A percentile compares a stretch with the other conserved stretches of the same genome.
Evolutionary conservation across 1,140 invertebrate species (phyloP).

Genomic region (Calliphora vicina): DNA sequence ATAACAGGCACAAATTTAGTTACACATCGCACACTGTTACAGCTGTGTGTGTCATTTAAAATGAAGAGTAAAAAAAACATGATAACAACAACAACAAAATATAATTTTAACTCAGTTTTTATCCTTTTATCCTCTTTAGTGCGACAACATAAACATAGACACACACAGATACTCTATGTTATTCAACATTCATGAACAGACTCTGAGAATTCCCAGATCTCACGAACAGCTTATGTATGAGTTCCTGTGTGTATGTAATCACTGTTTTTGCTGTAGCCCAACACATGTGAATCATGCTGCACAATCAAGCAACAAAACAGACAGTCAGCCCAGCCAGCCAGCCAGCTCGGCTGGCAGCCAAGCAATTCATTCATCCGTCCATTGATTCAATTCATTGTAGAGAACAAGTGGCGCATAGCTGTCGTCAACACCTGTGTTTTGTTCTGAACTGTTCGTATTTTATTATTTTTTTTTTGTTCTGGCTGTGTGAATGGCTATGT

Average conservation of each 20-base stretch:
- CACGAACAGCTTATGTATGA: no score
- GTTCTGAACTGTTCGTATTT: neutral
- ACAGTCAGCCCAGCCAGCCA: neutral
- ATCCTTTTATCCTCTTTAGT: neutral
- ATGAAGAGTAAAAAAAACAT: no score
- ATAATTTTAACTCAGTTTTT: neutral
- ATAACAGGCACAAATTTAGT: no score
- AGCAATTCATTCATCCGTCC: conserved; percentile 4
- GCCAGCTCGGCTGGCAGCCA: neutral
- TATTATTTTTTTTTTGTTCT: neutral
- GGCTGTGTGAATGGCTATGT: neutral
- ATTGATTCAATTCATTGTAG: conserved; percentile 20
- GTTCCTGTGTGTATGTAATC: neutral
- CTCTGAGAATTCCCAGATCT: no score
- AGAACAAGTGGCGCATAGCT: conserved; percentile 22
- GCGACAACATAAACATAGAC: neutral
- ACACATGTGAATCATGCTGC: neutral
- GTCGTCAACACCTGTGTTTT: conserved; percentile 28
- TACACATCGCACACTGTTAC: no score
- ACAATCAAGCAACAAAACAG: neutral
- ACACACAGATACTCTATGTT: neutral
- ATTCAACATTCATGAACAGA: no score
- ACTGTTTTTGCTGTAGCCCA: neutral
- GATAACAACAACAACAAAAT: no score
- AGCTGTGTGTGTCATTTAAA: no score